phyloP scores from a whole-genome alignment of 2,797 vertebrate genomes.

The Trachops cirrhosus region DNA sequence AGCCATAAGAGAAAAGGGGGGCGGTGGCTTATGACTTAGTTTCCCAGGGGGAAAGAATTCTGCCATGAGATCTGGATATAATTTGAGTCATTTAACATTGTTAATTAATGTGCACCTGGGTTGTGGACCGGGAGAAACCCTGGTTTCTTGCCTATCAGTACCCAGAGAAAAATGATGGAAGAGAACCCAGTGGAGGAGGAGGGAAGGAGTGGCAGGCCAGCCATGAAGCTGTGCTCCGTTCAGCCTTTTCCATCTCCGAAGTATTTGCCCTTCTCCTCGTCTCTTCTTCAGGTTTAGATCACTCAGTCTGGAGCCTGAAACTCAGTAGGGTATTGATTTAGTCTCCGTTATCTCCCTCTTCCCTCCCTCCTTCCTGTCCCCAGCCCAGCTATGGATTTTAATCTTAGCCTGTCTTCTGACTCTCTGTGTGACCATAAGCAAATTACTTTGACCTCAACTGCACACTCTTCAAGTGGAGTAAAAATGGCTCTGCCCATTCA shows the following conservation, averaged over 20 bases:
- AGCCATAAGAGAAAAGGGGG: not conserved
- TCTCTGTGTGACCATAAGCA: not conserved
- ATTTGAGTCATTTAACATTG: not conserved
- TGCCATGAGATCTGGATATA: not conserved
- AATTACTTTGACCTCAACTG: conserved; percentile 16
- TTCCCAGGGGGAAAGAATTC: too few relatives aligned
- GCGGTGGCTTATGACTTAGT: not conserved
- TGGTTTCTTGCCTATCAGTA: not conserved
- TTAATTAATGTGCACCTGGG: not conserved
- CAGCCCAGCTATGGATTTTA: conserved; percentile 33
- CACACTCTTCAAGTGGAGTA: not conserved
- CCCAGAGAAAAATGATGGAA: too few relatives aligned
- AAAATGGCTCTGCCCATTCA: not conserved
- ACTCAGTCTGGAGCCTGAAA: conserved; percentile 44
- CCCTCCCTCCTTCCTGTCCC: conserved; percentile 14
- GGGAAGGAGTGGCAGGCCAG: not conserved
- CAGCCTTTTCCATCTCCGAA: not conserved
- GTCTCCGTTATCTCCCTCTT: conserved; percentile 23
- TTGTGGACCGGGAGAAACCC: not conserved
- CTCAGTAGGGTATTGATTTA: conserved; percentile 46
- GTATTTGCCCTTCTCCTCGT: not conserved
- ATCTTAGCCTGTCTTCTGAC: conserved; percentile 30
- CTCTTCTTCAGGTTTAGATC: not conserved
- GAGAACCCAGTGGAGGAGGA: not conserved
- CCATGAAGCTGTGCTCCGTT: not conserved